Base-by-base conservation (phyloP, 2,888 invertebrate genomes). In the Matsumyia berberina region DNA sequence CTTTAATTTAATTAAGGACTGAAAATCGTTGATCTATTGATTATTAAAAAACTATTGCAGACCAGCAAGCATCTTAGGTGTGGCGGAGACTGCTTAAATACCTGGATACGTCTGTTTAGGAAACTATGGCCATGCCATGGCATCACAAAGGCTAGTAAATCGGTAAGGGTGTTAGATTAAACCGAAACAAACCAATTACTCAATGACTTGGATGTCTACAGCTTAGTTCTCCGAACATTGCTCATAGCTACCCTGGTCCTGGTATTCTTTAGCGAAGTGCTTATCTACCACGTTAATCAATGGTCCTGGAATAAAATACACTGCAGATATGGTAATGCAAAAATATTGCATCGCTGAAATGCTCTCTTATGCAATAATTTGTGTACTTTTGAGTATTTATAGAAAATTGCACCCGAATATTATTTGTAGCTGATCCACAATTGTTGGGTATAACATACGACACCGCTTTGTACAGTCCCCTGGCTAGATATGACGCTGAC, bases 341-440 rank as follows among this genome's bases (percentile, higher is more conserved):
- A 5, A 3, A 4, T 19, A 9, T 46, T 19, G 24, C 29, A 66
- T 15, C 24, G 42, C 6, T 60, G n/a, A 49, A n/a, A 39, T 37
- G 37, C 62, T n/a, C 35, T 53, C 11, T 51, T 64, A 42, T 82
- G 42, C 17, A 64, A 57, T 66, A 17, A 46, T 37, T 60, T 42
- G n/a, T n/a, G n/a, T n/a, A n/a, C n/a, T 46, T 42, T 24, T 51
- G 62, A 42, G 64, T 74, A 58, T 73, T 86, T 88, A 44, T 58
- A 92, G 92, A 89, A 5, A 92, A 93, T 72, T 95, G 95, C 87
- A 94, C 94, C 5, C 94, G 93, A 88, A 92, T 96, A 72, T 90
- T 96, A 58, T 93, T 96, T 62, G 95, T 97, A 64, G 97, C 98
- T 5, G 99, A 99, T 92, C 98, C 98, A 15, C 99, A 99, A 92